Conservation (phyloP, 2,113 vertebrate genomes). For the Hippocampus mohnikei region DNA sequence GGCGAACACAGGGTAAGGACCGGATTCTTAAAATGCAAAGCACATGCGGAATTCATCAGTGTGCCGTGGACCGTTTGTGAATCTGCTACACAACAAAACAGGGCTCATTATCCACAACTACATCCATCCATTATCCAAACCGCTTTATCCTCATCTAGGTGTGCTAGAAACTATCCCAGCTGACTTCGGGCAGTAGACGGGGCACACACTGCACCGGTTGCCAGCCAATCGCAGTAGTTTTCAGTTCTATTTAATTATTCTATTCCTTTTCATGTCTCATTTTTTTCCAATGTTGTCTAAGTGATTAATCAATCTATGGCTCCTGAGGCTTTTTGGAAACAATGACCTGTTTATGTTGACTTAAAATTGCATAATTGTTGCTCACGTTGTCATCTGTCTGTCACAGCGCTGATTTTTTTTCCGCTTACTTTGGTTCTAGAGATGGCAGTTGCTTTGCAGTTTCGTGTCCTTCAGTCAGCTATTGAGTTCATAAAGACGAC, state of each 20-base stretch:
- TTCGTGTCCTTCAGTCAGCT: slow-evolving; percentile 88
- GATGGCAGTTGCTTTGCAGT: slow-evolving; percentile 88
- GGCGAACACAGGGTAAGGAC: slow-evolving; percentile 84
- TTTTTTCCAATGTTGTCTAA: slow-evolving; percentile 8
- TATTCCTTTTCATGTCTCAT: slow-evolving; percentile 11
- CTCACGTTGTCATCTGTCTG: background rate
- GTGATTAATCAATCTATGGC: slow-evolving; percentile 19
- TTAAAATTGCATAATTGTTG: background rate
- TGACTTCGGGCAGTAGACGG: too few relatives aligned
- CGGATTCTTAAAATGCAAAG: slow-evolving; percentile 6
- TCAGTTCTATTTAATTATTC: slow-evolving; percentile 20
- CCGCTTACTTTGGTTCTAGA: slow-evolving; percentile 62
- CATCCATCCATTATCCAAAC: too few relatives aligned
- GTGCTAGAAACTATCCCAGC: too few relatives aligned
- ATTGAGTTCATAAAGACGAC: slow-evolving; percentile 92
- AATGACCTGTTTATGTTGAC: background rate
- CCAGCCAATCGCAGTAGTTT: background rate
- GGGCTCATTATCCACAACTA: slow-evolving; percentile 29
- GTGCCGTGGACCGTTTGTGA: slow-evolving; percentile 7
- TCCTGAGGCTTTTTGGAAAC: background rate
- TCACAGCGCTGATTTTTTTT: background rate
- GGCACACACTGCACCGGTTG: too few relatives aligned
- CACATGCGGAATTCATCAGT: slow-evolving; percentile 28
- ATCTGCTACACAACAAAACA: slow-evolving; percentile 22
- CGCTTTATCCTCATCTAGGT: too few relatives aligned